Evolutionary conservation across 2,888 invertebrate species (phyloP).

Genomic region (Parnassius smintheus): DNA sequence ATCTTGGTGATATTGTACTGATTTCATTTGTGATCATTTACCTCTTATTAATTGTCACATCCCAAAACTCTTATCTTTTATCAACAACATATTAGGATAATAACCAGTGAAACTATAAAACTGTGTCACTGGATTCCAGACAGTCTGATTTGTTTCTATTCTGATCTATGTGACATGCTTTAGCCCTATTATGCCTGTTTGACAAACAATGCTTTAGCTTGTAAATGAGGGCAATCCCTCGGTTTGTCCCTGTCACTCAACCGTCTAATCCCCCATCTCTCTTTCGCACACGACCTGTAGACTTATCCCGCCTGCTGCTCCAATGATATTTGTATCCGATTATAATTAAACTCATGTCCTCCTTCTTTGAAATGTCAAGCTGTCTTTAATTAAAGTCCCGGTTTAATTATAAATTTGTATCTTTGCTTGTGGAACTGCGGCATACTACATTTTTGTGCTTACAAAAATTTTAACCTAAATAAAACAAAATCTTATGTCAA

Average conservation of each 20-base stretch:
- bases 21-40: too few relatives aligned
- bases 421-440: conserved; percentile 12
- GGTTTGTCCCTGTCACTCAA: conserved; percentile 63
- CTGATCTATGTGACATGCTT: conserved; percentile 46
- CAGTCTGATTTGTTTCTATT: conserved; percentile 46
- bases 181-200: conserved; percentile 48
- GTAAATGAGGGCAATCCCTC: conserved; percentile 70
- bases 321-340: conserved; percentile 80
- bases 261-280: conserved; percentile 44
- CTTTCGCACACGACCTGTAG: conserved; percentile 59
- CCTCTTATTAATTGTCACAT: too few relatives aligned
- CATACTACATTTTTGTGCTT: conserved; percentile 11
- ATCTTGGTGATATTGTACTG: too few relatives aligned
- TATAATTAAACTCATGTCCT: conserved; percentile 77
- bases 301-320: conserved; percentile 72
- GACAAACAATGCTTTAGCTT: conserved; percentile 70
- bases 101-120: conserved; percentile 10
- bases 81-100: too few relatives aligned
- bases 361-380: conserved; percentile 79
- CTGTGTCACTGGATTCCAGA: conserved; percentile 37
- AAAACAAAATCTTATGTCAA: not conserved
- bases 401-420: conserved; percentile 63
- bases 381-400: conserved; percentile 73
- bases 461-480: not conserved
- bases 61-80: too few relatives aligned